A percentile compares a stretch with the other conserved stretches of the same genome.
Conservation (phyloP, 2,113 vertebrate genomes). For the Thalassoma bifasciatum region DNA sequence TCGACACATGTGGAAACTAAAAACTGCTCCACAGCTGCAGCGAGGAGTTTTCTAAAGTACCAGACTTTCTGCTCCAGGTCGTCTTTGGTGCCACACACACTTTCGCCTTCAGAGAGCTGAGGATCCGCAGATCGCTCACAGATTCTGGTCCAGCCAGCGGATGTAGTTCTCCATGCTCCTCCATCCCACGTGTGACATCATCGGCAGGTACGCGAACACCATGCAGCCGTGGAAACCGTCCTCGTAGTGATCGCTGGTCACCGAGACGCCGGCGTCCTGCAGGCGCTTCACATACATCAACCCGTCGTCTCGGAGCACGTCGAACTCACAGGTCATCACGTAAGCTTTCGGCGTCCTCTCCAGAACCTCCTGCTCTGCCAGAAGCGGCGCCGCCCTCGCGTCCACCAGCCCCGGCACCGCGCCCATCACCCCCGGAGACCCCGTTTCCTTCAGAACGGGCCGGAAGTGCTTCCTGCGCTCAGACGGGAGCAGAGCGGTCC, state of each 20-base stretch:
- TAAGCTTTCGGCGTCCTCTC: constrained; percentile 88
- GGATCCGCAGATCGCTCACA: constrained; percentile 74
- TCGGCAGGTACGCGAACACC: constrained; percentile 90
- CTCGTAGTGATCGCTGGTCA: constrained; percentile 91
- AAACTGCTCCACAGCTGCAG: background rate
- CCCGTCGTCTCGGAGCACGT: constrained; percentile 94
- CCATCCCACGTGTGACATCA: constrained; percentile 85
- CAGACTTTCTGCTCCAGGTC: background rate
- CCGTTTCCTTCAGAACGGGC: constrained; percentile 80
- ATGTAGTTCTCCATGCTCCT: constrained; percentile 89
- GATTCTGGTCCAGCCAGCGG: constrained; percentile 91
- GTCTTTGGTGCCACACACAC: background rate
- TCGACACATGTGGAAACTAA: background rate
- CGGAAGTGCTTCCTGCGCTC: constrained; percentile 86
- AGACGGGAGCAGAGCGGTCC: constrained; percentile 86
- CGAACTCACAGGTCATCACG: constrained; percentile 94
- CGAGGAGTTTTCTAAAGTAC: background rate
- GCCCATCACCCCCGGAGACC: constrained; percentile 79
- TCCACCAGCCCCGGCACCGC: constrained; percentile 88
- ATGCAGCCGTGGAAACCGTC: constrained; percentile 97
- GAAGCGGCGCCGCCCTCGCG: constrained; percentile 86
- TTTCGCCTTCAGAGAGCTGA: background rate
- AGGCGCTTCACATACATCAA: constrained; percentile 91
- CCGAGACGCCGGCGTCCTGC: constrained; percentile 86
- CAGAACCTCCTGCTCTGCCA: constrained; percentile 86